Base-by-base conservation (phyloP, 1,140 invertebrate genomes). In the Tetramorium alpestre region DNA sequence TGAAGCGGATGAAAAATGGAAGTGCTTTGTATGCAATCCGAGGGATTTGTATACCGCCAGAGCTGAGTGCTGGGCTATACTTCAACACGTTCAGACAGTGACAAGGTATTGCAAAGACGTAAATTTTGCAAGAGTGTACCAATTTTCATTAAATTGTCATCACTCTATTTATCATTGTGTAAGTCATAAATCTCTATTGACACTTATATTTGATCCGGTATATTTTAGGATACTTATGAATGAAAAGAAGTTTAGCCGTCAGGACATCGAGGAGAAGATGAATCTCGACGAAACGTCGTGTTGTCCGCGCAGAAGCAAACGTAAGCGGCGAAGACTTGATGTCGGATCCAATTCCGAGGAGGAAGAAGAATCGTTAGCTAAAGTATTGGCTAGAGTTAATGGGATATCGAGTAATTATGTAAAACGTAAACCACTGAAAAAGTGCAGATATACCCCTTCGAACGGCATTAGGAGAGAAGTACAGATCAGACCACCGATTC, bases 21-120 rank as follows among this genome's bases (percentile, higher is more conserved):
- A 97, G 87, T 99, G 98, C 94, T 98, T 98, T 92, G 96, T 97
- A 22, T 99, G 98, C 93, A 96, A 97, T 93, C 96, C 97, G 0
- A 96, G 95, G 78, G 97, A 97, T 88, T 93, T 98, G 1, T 97
- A 96, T 94, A 96, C 96, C 8, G 93, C 97, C 38, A 94, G 97
- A 62, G 96, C 96, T 47, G 92, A 96, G 44, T 97, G 97, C 91
- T 97, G 97, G 96, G 97, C 97, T 11, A 92, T 97, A 1, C 89
- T 95, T 18, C 89, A 93, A 49, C 93, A 95, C 56, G 88, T 95
- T 33, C 92, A 95, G 89, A 94, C 91, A 22, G 91, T 94, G 33
- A 92, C 91, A 25, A 94, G 93, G 93, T 95, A 92, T 64, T 8
- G 2, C 41, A 28, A 28, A 13, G 38, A 76, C n/a, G 56, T 16